Conservation (phyloP, 2,888 invertebrate genomes). For the Standfussiana lucernea region DNA sequence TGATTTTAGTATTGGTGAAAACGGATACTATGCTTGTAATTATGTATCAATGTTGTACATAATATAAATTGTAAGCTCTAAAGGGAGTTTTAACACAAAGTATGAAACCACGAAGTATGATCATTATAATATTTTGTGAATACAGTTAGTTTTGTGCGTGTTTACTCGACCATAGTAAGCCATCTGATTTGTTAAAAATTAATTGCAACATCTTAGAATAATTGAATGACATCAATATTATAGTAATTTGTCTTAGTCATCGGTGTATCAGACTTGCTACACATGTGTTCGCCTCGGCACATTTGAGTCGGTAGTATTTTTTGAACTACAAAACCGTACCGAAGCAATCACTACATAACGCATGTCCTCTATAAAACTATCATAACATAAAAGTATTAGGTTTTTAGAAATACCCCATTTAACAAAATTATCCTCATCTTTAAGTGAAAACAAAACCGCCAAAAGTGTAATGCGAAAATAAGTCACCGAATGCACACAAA, state of each 20-base stretch:
- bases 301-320: neutral
- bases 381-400: neutral
- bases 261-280: neutral
- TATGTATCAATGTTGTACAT: constrained; percentile 47
- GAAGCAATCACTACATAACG: no score
- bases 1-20: neutral
- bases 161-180: neutral
- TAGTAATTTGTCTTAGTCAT: neutral
- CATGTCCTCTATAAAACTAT: neutral
- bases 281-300: neutral
- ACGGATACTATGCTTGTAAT: neutral
- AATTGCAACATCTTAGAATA: neutral
- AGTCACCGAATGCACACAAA: neutral
- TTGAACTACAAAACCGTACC: neutral
- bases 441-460: neutral
- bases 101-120: constrained; percentile 11
- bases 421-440: neutral
- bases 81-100: constrained; percentile 5
- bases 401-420: neutral
- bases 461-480: neutral
- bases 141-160: neutral
- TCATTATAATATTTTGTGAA: neutral
- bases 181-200: neutral
- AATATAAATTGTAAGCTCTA: constrained; percentile 25
- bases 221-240: neutral